Percentiles rank a stretch among this genome's conserved stretches.
phyloP scores from a whole-genome alignment of 2,888 invertebrate species.

The Phalera bucephala region DNA sequence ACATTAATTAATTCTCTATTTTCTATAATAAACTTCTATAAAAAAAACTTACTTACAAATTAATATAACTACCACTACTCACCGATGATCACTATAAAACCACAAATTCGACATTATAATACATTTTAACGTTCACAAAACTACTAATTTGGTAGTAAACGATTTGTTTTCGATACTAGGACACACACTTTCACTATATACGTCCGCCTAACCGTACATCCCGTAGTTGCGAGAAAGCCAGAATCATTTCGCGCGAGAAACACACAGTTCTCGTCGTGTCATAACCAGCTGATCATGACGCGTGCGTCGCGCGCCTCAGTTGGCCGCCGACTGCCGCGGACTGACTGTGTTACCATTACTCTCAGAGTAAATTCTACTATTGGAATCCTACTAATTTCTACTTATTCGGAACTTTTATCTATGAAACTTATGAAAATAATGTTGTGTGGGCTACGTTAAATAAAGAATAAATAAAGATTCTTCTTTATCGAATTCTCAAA shows the following conservation, averaged over 20 bases:
- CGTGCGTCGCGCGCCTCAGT: slow-evolving; percentile 56
- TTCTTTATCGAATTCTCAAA: too few species aligned
- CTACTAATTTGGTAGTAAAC: slow-evolving; percentile 18
- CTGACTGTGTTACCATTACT: slow-evolving; percentile 45
- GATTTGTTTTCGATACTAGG: slow-evolving; percentile 17
- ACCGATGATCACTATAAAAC: slow-evolving; percentile 80
- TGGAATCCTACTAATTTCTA: too few species aligned
- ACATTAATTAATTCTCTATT: too few species aligned
- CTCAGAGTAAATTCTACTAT: slow-evolving; percentile 21
- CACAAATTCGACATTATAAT: slow-evolving; percentile 67
- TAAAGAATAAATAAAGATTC: too few species aligned
- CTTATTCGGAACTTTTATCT: too few species aligned
- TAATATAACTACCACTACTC: slow-evolving; percentile 41
- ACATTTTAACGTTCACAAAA: slow-evolving; percentile 40
- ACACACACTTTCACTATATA: slow-evolving; percentile 62
- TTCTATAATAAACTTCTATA: too few species aligned
- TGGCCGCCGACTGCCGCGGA: slow-evolving; percentile 66
- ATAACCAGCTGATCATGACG: slow-evolving; percentile 47
- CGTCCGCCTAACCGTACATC: slow-evolving; percentile 42
- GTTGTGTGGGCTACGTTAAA: too few species aligned
- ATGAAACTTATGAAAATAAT: too few species aligned
- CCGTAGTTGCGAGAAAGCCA: slow-evolving; percentile 42
- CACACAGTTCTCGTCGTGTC: slow-evolving; percentile 29
- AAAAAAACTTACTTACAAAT: too few species aligned
- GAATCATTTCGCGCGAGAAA: slow-evolving; percentile 58